Percentiles rank a stretch among this genome's conserved stretches.
phyloP scores from a whole-genome alignment of 2,797 vertebrate species.

The Tauraco hartlaubi region DNA sequence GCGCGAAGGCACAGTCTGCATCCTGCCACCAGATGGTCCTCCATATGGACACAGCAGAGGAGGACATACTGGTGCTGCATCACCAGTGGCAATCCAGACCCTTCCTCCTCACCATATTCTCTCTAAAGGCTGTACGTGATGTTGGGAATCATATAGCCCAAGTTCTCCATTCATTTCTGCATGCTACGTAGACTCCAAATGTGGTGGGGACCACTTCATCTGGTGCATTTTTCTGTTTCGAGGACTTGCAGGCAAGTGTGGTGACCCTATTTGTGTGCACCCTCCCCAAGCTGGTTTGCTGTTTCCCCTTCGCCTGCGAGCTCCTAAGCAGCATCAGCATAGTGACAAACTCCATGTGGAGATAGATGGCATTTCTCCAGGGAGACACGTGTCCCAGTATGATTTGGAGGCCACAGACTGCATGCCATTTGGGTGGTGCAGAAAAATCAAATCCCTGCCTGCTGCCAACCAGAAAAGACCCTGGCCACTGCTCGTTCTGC shows the following conservation, averaged over 20 bases:
- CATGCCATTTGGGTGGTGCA: background rate
- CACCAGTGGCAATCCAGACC: slow-evolving; percentile 59
- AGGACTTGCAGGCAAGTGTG: background rate
- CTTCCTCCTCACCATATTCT: slow-evolving; percentile 1
- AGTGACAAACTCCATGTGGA: background rate
- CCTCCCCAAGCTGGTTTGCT: background rate
- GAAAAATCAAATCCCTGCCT: background rate
- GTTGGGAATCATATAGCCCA: background rate
- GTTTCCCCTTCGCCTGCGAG: background rate
- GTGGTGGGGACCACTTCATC: background rate
- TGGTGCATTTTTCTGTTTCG: background rate
- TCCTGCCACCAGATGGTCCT: slow-evolving; percentile 68
- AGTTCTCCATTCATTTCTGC: background rate
- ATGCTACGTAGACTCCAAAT: background rate
- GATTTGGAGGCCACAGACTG: background rate
- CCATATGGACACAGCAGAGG: slow-evolving; percentile 71
- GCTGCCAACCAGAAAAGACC: background rate
- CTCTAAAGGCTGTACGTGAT: background rate
- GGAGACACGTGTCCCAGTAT: background rate
- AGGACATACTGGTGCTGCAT: slow-evolving; percentile 65
- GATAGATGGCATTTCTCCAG: slow-evolving; percentile 13
- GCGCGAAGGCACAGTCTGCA: slow-evolving; percentile 59
- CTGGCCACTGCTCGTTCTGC: background rate
- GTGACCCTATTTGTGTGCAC: accelerated
- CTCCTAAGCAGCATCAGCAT: background rate